Base-by-base conservation (phyloP, 92 coral and sea anemone species). In the Porites lobata region DNA sequence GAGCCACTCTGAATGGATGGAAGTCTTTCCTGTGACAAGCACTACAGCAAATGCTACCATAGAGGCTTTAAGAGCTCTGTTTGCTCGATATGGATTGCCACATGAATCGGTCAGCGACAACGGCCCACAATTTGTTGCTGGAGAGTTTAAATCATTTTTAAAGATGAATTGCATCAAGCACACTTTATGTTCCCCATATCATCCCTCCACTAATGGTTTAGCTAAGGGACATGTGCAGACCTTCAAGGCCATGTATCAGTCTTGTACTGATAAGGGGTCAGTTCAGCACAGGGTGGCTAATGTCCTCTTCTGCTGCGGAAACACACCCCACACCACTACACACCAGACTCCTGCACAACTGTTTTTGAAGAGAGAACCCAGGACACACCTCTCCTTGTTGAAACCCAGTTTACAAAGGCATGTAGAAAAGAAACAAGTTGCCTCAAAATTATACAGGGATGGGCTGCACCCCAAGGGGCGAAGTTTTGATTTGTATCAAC, bases 311-410 rank as follows among this genome's bases (percentile, higher is more conserved):
- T 2, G 70, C 26, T 78, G 58, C 70, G 10, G 54, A 21, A 59
- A 61, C 32, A 22, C 19, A 7, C 82, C 82, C 13, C 69, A 78
- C 54, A 11, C 82, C 82, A 78, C 82, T 14, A 78, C 82, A 29
- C 57, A 6, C 15, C 61, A 78, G 70, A 78, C 83, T 78, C 57
- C 82, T n/a, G 83, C 59, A 14, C 17, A 78, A 32, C 24, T 65
- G 72, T 78, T 78, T 78, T 58, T 62, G 9, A 78, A 78, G 18
- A 78, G 83, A 21, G 83, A 78, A 26, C 83, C 83, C 29, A 57
- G 83, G 18, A 64, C 72, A 78, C 66, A 53, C 18, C 83, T 62
- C 50, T 62, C 72, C 70, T 38, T 61, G 53, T 58, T 43, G 19
- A 64, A 64, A 13, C 69, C 24, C 29, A 70, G 75, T 29, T 70